A percentile compares a stretch with the other conserved stretches of the same genome.
These are phyloP conservation scores for Urocolius indicus DNA, from an alignment of 2,113 vertebrate species.

Conservation along the genomic window DNA sequence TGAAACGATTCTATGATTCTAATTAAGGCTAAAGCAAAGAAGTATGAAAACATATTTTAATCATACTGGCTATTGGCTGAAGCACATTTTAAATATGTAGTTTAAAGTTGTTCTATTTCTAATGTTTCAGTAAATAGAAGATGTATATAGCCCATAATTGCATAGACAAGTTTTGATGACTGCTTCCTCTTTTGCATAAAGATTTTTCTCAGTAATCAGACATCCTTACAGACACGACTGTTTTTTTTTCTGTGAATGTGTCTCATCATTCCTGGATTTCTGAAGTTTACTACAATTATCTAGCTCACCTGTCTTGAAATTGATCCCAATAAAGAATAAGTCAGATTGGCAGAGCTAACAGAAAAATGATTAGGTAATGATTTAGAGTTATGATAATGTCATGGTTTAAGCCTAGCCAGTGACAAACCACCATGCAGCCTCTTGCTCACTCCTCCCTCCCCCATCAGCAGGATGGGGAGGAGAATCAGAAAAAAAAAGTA, in stretches of 20 bases:
- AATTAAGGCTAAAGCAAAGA: neutral
- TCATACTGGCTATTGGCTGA: neutral
- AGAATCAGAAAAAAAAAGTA: too few species aligned
- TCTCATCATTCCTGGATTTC: too few species aligned
- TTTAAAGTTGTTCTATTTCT: constrained; percentile 19
- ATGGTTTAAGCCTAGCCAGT: too few species aligned
- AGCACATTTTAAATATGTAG: neutral
- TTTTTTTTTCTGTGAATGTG: too few species aligned
- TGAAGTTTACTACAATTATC: too few species aligned
- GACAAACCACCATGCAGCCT: too few species aligned
- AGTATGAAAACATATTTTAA: neutral
- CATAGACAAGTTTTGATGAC: neutral
- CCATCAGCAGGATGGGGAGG: too few species aligned
- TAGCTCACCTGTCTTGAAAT: too few species aligned
- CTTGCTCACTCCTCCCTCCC: too few species aligned
- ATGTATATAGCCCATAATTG: neutral
- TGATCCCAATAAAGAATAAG: neutral
- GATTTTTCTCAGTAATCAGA: neutral
- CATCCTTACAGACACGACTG: neutral
- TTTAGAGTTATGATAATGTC: neutral
- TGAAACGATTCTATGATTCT: too few species aligned
- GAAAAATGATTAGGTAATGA: neutral
- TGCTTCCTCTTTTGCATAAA: neutral
- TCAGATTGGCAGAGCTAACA: neutral
- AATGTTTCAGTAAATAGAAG: neutral